Percentiles rank a stretch among this genome's conserved stretches.
phyloP scores from a whole-genome alignment of 2,113 vertebrate genomes.

The Varanus salvator region DNA sequence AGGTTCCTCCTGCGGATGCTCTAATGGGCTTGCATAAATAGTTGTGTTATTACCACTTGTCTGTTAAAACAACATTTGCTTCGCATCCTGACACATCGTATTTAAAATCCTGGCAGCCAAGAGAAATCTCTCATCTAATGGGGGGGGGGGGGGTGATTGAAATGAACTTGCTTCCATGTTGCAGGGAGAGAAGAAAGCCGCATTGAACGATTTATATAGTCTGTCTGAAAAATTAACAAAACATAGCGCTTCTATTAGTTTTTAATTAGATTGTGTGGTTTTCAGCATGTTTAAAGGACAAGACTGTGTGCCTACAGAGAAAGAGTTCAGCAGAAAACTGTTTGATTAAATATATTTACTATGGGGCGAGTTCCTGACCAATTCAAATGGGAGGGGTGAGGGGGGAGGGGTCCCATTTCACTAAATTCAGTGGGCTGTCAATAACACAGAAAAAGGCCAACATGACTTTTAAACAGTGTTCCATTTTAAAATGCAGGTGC shows the following conservation, averaged over 20 bases:
- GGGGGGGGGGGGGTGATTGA: neutral
- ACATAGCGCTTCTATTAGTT: neutral
- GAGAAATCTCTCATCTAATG: conserved; percentile 28
- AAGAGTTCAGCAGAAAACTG: conserved; percentile 36
- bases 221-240: conserved; percentile 25
- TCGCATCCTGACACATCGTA: conserved; percentile 35
- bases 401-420: neutral
- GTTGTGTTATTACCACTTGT: conserved; percentile 53
- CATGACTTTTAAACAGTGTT: conserved; percentile 13
- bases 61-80: conserved; percentile 63
- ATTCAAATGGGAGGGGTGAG: neutral
- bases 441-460: neutral
- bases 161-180: conserved; percentile 11
- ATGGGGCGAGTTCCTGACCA: neutral
- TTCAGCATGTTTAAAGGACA: conserved; percentile 51
- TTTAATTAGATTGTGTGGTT: conserved; percentile 59
- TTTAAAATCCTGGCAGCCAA: conserved; percentile 43
- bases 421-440: neutral
- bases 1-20: conserved; percentile 56
- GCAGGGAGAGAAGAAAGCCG: neutral
- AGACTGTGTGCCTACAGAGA: conserved; percentile 41
- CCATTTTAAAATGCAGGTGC: conserved; percentile 30
- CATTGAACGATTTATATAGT: conserved; percentile 4
- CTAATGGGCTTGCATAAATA: conserved; percentile 66
- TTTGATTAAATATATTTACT: conserved; percentile 50